Base-by-base conservation (phyloP, 2,113 vertebrate species). In the Megalops atlanticus region DNA sequence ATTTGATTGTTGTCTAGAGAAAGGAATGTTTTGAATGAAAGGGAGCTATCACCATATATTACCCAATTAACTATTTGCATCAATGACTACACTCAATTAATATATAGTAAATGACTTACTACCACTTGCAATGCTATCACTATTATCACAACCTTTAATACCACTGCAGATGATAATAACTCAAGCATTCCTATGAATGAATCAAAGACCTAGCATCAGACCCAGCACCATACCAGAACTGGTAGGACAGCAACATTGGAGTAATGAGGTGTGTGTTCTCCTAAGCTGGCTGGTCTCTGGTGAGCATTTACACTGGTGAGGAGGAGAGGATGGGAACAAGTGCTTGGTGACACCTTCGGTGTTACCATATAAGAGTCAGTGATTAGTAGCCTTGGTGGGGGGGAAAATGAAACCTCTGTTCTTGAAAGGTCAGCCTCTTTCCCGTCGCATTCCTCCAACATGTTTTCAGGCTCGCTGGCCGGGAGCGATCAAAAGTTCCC, bases 381-480 rank as follows among this genome's bases (percentile, higher is more conserved):
- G 54, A 72, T 68, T 39, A 36, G 47, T 74, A 72, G 43, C 69
- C 41, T 79, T 41, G 40, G 71, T 52, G 84, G 84, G 84, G 64
- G 75, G 0, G 0, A 68, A 1, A 83, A 87, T 82, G 88, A 89
- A 84, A 89, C 89, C 83, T 87, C 87, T 89, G 64, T 78, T 81
- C 78, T 81, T 27, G 38, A 83, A 93, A 94, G 93, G 92, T 92
- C 93, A 94, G 76, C 83, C 54, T 70, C 79, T 76, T 88, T 89
- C 85, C 85, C 75, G 78, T 80, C 78, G 84, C 90, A 91, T 93
- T 93, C 92, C 84, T 90, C 79, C 84, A 40, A 76, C 49, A 70
- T 18, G 82, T 82, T 84, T 80, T 84, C 81, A 81, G 75, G 87
- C 85, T 84, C 74, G 77, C 85, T 85, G 0, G 0, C 47, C 84